These are phyloP conservation scores for Centropus unirufus DNA, from an alignment of 2,113 vertebrate genomes.

Conservation along the genomic window DNA sequence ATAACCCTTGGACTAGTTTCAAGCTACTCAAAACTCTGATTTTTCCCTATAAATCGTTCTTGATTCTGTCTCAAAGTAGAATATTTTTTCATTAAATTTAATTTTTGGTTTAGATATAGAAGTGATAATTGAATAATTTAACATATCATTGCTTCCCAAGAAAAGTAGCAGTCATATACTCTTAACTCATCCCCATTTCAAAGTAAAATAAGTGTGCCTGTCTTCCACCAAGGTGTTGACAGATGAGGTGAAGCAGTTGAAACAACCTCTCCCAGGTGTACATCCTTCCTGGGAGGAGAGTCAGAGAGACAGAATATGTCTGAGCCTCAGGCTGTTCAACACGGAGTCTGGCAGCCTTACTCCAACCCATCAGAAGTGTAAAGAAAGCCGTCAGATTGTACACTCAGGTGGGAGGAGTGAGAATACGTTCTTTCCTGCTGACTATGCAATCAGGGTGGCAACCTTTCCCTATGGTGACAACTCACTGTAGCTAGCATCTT, in stretches of 20 bases:
- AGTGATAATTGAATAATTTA: neutral
- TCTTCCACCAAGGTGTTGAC: neutral
- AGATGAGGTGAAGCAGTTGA: neutral
- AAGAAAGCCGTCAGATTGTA: neutral
- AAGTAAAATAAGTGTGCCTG: neutral
- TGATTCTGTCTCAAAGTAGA: neutral
- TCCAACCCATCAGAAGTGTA: neutral
- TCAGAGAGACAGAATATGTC: neutral
- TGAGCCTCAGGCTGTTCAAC: neutral
- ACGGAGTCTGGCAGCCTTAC: neutral
- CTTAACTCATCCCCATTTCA: neutral
- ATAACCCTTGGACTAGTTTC: neutral
- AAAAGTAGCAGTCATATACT: neutral
- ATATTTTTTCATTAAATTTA: neutral
- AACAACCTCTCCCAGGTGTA: neutral
- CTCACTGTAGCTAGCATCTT: neutral
- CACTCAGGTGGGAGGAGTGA: neutral
- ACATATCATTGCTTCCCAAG: neutral
- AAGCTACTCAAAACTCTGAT: neutral
- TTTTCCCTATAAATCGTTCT: neutral
- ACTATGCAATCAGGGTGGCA: neutral
- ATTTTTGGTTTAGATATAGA: neutral
- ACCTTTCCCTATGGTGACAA: neutral
- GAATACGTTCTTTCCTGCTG: neutral
- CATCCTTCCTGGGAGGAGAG: accelerated